Base-by-base conservation (phyloP, 1,140 invertebrate genomes). In the Musca vetustissima region DNA sequence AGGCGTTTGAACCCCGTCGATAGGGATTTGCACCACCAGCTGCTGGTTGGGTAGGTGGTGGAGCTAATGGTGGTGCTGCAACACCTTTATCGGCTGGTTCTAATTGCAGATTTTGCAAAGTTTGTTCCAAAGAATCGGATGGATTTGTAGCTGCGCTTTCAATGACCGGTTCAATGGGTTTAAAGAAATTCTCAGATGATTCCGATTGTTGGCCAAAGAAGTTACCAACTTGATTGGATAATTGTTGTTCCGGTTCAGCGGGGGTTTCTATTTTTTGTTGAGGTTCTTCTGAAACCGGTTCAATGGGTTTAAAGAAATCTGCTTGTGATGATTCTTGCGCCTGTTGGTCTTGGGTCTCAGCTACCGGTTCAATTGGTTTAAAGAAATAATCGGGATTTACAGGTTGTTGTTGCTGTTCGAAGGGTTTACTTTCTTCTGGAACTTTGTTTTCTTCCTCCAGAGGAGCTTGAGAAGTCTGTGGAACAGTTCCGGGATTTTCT, bases 91-190 rank as follows among this genome's bases (percentile, higher is more conserved):
- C 21, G 6, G 24, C 7, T 32, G 24, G 8, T 22, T 52, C 49
- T n/a, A 67, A 28, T 1, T 24, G 28, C 0, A 67, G 50, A 2
- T 52, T 67, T 28, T 53, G 22, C 11, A 67, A 14, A 2, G 48
- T 36, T 32, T 67, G n/a, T 53, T 53, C 66, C 19, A 67, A 43
- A 21, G 22, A 2, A 67, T 67, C 66, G 7, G 52, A 17, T 1
- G 52, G 24, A 11, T 24, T 53, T 7, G 52, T 53, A n/a, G 49
- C 13, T 52, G 3, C n/a, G 21, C 47, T 36, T 15, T 66, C 64
- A 4, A 50, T 4, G 25, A 66, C 64, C 13, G 64, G 64, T 32
- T 50, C 64, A 52, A 66, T 66, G 15, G 64, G 13, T 49, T 49
- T 15, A 19, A 49, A 15, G 17, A 66, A 43, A 13, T 43, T 43